Evolutionary conservation across 2,888 invertebrate species (phyloP).

Genomic region (Venusia cambrica): DNA sequence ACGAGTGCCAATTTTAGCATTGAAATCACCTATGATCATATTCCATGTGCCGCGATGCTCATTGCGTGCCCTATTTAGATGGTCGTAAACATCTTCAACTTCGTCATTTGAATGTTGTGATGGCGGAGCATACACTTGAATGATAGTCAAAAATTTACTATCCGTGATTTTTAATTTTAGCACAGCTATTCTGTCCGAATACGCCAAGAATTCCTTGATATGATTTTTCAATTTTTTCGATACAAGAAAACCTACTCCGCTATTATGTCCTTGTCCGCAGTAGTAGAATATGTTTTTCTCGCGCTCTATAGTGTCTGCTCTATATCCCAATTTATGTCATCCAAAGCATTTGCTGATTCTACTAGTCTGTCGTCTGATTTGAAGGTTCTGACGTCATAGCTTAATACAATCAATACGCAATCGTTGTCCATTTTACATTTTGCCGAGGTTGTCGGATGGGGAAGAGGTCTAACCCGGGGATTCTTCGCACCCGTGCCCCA

Average conservation of each 20-base stretch:
- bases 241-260: constrained; percentile 16
- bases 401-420: too few relatives aligned
- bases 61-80: not conserved
- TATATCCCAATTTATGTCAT: constrained; percentile 7
- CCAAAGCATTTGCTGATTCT: constrained; percentile 10
- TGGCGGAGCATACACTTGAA: constrained; percentile 12
- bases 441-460: too few relatives aligned
- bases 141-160: constrained; percentile 1
- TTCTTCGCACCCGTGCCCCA: too few relatives aligned
- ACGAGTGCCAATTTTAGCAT: not conserved
- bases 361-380: too few relatives aligned
- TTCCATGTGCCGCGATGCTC: constrained; percentile 1
- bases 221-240: constrained; percentile 13
- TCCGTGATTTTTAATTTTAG: constrained; percentile 3
- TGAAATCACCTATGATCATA: too few relatives aligned
- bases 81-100: constrained; percentile 10
- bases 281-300: constrained; percentile 9
- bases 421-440: too few relatives aligned
- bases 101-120: constrained; percentile 9
- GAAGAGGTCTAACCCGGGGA: too few relatives aligned
- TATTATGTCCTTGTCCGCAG: not conserved
- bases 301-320: constrained; percentile 4
- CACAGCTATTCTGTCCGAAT: too few relatives aligned
- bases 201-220: constrained; percentile 10
- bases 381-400: too few relatives aligned